Base-by-base conservation (phyloP, 2,113 vertebrate genomes). In the Hystrix brachyura region DNA sequence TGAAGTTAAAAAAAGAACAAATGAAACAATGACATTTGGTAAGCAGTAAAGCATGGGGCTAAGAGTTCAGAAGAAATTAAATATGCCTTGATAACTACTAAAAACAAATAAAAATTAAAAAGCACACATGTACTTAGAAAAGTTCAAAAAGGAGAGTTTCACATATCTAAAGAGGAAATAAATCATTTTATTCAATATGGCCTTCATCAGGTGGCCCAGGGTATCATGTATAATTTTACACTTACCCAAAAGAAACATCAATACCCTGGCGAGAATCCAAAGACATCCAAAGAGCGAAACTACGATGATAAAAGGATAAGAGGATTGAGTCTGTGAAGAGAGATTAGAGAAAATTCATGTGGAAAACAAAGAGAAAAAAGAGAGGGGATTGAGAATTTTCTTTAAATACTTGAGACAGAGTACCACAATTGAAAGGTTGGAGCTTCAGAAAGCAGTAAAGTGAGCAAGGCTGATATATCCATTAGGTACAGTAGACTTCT, bases 1-100 rank as follows among this genome's bases (percentile, higher is more conserved):
- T 95, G 25, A 89, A 94, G 62, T 95, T 34, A 67, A 76, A 94
- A 89, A 72, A 86, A 46, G 19, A 55, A 86, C 29, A 94, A 94
- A 83, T 95, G 72, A 95, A 96, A 91, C 72, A 93, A 90, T 85
- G 94, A 87, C 53, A 86, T 86, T 98, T 95, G 71, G 79, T 91
- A 94, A 90, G 95, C 91, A 96, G 17, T 97, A 84, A 96, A 93
- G 79, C 60, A 57, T 69, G 64, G 48, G 94, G 91, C 53, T 90
- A 97, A 97, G 80, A 96, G 96, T 97, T 98, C 95, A 97, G 84
- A 96, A 85, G 97, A 96, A 98, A 97, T 97, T 93, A 97, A 96
- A 97, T 96, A 98, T 96, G 91, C 46, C 64, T 53, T 67, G 59
- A 94, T 38, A 95, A 69, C n/a, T 91, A 83, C 91, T 92, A 95